These are phyloP conservation scores for Cremastobaeus sp. DNA, from an alignment of 2,888 invertebrate species.

Conservation along the genomic window DNA sequence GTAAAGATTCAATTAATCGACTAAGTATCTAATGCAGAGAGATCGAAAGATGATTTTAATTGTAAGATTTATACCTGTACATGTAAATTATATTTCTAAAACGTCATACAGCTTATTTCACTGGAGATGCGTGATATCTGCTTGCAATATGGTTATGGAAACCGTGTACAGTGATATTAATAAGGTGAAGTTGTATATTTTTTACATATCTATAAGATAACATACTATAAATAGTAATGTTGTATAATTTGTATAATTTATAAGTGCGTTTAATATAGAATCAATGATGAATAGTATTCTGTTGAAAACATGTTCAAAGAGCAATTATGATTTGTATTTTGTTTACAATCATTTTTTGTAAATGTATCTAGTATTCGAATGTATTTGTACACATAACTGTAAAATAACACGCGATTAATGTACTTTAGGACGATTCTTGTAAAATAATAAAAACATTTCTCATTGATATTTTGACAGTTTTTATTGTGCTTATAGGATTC, in stretches of 20 bases:
- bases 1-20: conserved; percentile 37
- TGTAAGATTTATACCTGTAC: conserved; percentile 29
- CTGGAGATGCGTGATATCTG: conserved; percentile 16
- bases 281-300: conserved; percentile 21
- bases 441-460: conserved; percentile 34
- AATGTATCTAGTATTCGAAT: conserved; percentile 20
- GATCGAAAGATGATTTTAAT: conserved; percentile 2
- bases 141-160: conserved; percentile 31
- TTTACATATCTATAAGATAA: conserved; percentile 42
- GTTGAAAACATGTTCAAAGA: conserved; percentile 1
- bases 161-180: conserved; percentile 46
- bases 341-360: conserved; percentile 15
- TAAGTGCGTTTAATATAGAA: conserved; percentile 17
- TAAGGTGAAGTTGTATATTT: conserved; percentile 51
- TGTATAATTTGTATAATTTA: conserved; percentile 9
- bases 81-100: conserved; percentile 33
- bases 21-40: conserved; percentile 17
- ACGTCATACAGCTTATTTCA: conserved; percentile 19
- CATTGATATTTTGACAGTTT: too few relatives aligned
- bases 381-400: conserved; percentile 48
- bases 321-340: conserved; percentile 17
- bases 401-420: conserved; percentile 37
- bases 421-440: conserved; percentile 30
- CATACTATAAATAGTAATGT: conserved; percentile 3
- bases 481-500: too few relatives aligned